Evolutionary conservation across 2,888 invertebrate genomes (phyloP).

Genomic region (Exocentrus adspersus): DNA sequence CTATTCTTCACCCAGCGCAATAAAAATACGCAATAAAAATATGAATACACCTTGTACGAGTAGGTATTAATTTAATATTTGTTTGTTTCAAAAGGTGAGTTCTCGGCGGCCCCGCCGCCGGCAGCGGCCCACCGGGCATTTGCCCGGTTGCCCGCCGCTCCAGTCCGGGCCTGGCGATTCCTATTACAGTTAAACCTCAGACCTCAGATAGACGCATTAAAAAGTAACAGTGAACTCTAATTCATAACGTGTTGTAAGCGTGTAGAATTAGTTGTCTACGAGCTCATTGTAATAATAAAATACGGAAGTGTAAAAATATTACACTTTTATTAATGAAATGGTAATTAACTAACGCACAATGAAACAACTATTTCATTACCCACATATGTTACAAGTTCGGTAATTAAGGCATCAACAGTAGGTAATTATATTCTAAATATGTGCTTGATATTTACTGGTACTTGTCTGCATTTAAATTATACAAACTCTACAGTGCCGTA

Average conservation of each 20-base stretch:
- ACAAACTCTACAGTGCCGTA: too few relatives aligned
- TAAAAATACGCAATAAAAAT: too few relatives aligned
- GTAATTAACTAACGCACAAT: slow-evolving; percentile 7
- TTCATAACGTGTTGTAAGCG: slow-evolving; percentile 4
- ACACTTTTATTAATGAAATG: slow-evolving; percentile 4
- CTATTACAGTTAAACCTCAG: slow-evolving; percentile 19
- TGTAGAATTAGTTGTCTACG: slow-evolving; percentile 5
- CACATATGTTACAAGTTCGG: neutral
- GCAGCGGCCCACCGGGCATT: too few relatives aligned
- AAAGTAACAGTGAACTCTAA: slow-evolving; percentile 25
- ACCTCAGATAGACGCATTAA: slow-evolving; percentile 13
- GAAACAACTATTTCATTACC: slow-evolving; percentile 1
- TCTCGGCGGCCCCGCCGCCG: too few relatives aligned
- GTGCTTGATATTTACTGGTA: neutral
- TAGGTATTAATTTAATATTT: too few relatives aligned
- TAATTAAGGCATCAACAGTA: neutral
- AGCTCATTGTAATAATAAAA: slow-evolving; percentile 15
- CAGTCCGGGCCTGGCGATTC: slow-evolving; percentile 15
- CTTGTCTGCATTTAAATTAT: too few relatives aligned
- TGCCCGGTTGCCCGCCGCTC: too few relatives aligned
- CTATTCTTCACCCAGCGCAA: too few relatives aligned
- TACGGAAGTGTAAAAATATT: slow-evolving; percentile 15
- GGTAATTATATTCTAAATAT: neutral
- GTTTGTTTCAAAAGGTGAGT: too few relatives aligned
- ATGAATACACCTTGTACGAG: too few relatives aligned